A percentile compares a stretch with the other conserved stretches of the same genome.
These are phyloP conservation scores for Dendrocincla fuliginosa DNA, from an alignment of 2,797 vertebrate genomes.

Conservation along the genomic window DNA sequence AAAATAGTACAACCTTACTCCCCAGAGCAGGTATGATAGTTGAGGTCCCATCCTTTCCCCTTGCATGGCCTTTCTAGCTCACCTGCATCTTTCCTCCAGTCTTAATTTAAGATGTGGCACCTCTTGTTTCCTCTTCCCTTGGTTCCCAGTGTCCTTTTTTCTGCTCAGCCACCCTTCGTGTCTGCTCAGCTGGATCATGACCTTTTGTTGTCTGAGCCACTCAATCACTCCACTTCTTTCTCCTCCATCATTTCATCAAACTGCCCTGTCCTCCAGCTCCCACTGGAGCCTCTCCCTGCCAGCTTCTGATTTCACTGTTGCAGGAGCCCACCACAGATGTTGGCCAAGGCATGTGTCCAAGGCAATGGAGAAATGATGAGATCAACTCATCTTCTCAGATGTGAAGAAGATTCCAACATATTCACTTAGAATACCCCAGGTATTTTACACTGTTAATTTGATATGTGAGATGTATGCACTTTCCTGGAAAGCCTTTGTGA, in stretches of 20 bases:
- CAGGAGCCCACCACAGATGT: neutral
- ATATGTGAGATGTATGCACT: neutral
- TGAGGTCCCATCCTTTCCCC: neutral
- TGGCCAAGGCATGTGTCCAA: neutral
- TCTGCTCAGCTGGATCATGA: neutral
- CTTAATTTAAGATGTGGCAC: neutral
- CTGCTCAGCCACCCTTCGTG: neutral
- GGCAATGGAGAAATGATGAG: neutral
- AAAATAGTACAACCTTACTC: neutral
- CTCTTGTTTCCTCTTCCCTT: neutral
- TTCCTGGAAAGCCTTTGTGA: neutral
- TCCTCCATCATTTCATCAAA: neutral
- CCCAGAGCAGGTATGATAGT: neutral
- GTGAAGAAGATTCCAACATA: neutral
- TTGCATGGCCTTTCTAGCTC: neutral
- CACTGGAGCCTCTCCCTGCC: neutral
- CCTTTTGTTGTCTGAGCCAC: neutral
- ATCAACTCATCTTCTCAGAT: neutral
- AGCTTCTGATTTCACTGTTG: neutral
- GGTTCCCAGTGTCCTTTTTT: neutral
- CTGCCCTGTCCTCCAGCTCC: accelerated
- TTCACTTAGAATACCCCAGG: neutral
- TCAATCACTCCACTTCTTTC: neutral
- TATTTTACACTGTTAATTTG: neutral
- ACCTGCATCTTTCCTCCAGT: neutral